Conservation (phyloP, 2,888 invertebrate genomes). For the Eupithecia tripunctaria region DNA sequence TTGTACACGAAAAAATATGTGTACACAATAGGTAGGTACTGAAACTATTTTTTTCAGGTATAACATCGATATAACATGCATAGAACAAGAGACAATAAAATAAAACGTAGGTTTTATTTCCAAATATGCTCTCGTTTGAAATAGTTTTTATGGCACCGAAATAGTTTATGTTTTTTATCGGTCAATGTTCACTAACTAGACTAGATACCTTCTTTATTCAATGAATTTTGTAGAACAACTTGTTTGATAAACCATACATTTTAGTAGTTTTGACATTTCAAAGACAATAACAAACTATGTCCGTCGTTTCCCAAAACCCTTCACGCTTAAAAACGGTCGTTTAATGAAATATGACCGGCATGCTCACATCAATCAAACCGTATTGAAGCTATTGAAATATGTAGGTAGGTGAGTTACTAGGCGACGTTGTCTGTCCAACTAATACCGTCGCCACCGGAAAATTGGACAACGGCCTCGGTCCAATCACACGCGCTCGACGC, state of each 20-base stretch:
- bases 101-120: background rate
- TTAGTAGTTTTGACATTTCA: background rate
- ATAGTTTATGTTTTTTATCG: background rate
- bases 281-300: background rate
- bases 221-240: background rate
- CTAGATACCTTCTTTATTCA: background rate
- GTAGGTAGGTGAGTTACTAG: slow-evolving; percentile 59
- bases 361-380: slow-evolving; percentile 40
- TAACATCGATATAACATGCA: background rate
- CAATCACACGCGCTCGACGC: slow-evolving; percentile 83
- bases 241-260: background rate
- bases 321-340: slow-evolving; percentile 25
- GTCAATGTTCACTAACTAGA: background rate
- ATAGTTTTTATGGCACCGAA: background rate
- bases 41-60: too few species aligned
- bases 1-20: background rate
- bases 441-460: slow-evolving; percentile 78
- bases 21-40: background rate
- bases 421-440: slow-evolving; percentile 74
- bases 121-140: background rate
- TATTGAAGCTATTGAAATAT: slow-evolving; percentile 58
- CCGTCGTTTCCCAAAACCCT: slow-evolving; percentile 6
- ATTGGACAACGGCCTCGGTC: slow-evolving; percentile 80
- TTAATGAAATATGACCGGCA: slow-evolving; percentile 35
- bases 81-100: background rate